Percentiles rank a stretch among this genome's conserved stretches.
These are phyloP conservation scores for Apodemus agrarius DNA, from an alignment of 2,797 vertebrate species.

Conservation along the genomic window DNA sequence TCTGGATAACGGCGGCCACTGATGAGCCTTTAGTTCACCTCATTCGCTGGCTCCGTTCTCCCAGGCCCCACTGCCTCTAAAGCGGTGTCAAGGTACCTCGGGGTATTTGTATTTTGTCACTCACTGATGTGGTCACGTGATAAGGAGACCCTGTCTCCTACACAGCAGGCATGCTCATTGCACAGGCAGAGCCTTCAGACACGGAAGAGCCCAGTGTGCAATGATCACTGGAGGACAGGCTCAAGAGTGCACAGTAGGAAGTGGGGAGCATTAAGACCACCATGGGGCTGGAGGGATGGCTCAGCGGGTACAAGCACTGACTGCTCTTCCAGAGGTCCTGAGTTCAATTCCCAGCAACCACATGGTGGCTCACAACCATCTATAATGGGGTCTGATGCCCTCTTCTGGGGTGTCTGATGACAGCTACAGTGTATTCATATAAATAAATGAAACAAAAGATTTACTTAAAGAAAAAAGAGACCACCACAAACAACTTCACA, in stretches of 20 bases:
- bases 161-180: not conserved
- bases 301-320: too few species aligned
- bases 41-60: not conserved
- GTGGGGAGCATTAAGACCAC: fast-evolving
- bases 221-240: not conserved
- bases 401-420: too few species aligned
- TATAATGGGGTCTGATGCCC: too few species aligned
- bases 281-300: not conserved
- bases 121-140: not conserved
- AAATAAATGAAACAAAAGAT: too few species aligned
- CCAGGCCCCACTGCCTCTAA: not conserved
- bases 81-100: not conserved
- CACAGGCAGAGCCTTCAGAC: not conserved
- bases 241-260: not conserved
- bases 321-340: too few species aligned
- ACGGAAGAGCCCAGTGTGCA: not conserved
- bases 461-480: not conserved
- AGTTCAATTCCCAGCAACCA: too few species aligned
- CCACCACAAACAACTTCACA: not conserved
- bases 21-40: not conserved
- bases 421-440: too few species aligned
- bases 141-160: not conserved
- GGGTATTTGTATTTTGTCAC: too few species aligned
- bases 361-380: too few species aligned
- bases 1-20: not conserved